These are phyloP conservation scores for Euschistus heros DNA, from an alignment of 1,140 invertebrate genomes.

Conservation along the genomic window DNA sequence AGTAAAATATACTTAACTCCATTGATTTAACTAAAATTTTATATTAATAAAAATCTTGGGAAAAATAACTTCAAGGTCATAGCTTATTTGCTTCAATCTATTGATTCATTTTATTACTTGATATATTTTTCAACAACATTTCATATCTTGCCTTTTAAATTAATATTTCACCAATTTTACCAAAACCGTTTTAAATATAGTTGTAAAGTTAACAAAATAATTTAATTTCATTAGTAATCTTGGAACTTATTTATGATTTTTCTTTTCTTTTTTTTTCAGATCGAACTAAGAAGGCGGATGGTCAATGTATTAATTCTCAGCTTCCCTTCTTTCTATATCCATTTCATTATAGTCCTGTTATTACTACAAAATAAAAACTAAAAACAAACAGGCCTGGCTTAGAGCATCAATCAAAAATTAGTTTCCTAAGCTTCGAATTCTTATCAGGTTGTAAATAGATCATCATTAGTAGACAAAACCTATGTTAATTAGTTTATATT, in stretches of 20 bases:
- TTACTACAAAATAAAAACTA: too few relatives aligned
- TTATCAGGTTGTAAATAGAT: constrained; percentile 8
- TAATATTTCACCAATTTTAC: too few relatives aligned
- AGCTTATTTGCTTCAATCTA: too few relatives aligned
- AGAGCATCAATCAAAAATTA: neutral
- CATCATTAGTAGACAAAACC: neutral
- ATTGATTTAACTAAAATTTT: neutral
- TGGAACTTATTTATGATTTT: neutral
- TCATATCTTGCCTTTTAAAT: too few relatives aligned
- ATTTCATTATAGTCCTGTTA: neutral
- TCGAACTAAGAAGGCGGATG: neutral
- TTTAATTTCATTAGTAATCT: neutral
- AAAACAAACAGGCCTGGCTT: neutral
- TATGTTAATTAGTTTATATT: constrained; percentile 9
- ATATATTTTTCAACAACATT: too few relatives aligned
- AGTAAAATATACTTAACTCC: neutral
- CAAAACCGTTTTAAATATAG: too few relatives aligned
- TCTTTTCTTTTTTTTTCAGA: neutral
- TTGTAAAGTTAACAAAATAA: too few relatives aligned
- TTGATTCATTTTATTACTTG: too few relatives aligned
- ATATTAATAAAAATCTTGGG: too few relatives aligned
- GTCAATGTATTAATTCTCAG: neutral
- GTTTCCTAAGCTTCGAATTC: neutral
- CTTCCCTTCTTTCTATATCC: neutral
- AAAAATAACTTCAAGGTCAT: too few relatives aligned